These are phyloP conservation scores for Cephus pulcher DNA, from an alignment of 2,888 invertebrate species.

Conservation along the genomic window DNA sequence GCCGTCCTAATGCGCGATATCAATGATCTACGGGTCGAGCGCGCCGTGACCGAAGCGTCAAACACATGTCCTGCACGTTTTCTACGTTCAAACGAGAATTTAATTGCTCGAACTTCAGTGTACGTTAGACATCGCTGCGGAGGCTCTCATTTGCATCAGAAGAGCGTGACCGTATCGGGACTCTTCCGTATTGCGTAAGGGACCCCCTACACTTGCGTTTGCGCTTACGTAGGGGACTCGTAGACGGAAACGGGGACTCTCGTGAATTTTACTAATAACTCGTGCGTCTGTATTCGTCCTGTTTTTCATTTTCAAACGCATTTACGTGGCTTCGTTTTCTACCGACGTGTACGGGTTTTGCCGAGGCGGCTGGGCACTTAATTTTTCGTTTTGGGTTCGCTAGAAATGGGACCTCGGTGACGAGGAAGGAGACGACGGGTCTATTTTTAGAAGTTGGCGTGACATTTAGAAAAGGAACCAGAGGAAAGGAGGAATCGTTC, in stretches of 20 bases:
- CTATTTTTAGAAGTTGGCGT: background rate
- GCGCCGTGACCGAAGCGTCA: conserved; percentile 55
- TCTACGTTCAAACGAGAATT: conserved; percentile 55
- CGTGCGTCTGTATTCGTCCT: rapidly evolving
- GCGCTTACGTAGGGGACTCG: background rate
- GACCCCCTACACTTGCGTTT: background rate
- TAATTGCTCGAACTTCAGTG: conserved; percentile 50
- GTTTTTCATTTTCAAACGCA: background rate
- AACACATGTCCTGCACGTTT: conserved; percentile 53
- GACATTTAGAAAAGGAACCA: background rate
- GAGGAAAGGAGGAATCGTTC: background rate
- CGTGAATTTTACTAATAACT: background rate
- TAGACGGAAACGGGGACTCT: background rate
- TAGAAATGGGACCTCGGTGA: background rate
- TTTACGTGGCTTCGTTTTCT: background rate
- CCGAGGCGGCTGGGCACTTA: background rate
- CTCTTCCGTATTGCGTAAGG: conserved; percentile 40
- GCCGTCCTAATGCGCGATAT: conserved; percentile 56
- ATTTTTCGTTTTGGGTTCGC: background rate
- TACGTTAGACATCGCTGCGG: background rate
- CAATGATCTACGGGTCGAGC: conserved; percentile 56
- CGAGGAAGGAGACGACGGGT: background rate
- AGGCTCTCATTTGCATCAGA: conserved; percentile 48
- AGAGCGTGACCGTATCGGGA: conserved; percentile 51
- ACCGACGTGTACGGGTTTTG: background rate